Percentiles rank a stretch among this genome's conserved stretches.
These are phyloP conservation scores for Buteo buteo DNA, from an alignment of 2,113 vertebrate genomes.

Conservation along the genomic window DNA sequence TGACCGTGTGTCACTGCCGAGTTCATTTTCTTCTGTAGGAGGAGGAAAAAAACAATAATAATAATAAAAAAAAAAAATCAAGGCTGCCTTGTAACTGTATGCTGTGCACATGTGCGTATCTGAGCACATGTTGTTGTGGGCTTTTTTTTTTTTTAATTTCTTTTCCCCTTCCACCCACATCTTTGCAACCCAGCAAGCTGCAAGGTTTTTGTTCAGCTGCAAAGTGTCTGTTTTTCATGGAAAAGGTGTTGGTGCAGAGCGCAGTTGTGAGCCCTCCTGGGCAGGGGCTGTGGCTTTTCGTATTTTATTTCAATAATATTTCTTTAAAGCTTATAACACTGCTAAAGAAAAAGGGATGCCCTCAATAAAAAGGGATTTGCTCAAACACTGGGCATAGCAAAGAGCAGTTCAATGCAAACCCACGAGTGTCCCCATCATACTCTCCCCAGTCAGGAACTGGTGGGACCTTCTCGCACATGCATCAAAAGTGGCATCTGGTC, in stretches of 20 bases:
- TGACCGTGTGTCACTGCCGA: background rate
- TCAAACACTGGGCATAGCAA: background rate
- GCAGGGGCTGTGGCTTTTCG: background rate
- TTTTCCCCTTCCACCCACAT: background rate
- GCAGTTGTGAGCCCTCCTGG: accelerated
- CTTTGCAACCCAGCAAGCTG: background rate
- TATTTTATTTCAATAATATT: background rate
- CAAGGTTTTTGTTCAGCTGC: background rate
- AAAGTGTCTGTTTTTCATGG: background rate
- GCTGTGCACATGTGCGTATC: background rate
- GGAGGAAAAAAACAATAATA: background rate
- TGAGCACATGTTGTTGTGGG: background rate
- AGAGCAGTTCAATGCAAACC: background rate
- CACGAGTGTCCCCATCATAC: accelerated
- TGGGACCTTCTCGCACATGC: accelerated
- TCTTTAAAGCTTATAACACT: background rate
- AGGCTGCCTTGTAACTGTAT: background rate
- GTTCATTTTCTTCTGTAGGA: background rate
- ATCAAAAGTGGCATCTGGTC: background rate
- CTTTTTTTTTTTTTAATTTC: background rate
- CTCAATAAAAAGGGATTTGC: background rate
- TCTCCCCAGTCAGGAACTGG: background rate
- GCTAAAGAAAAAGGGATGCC: background rate
- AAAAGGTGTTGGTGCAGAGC: background rate
- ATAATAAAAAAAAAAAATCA: background rate